These are phyloP conservation scores for Athalia rosae DNA, from an alignment of 2,888 invertebrate species.

Conservation along the genomic window DNA sequence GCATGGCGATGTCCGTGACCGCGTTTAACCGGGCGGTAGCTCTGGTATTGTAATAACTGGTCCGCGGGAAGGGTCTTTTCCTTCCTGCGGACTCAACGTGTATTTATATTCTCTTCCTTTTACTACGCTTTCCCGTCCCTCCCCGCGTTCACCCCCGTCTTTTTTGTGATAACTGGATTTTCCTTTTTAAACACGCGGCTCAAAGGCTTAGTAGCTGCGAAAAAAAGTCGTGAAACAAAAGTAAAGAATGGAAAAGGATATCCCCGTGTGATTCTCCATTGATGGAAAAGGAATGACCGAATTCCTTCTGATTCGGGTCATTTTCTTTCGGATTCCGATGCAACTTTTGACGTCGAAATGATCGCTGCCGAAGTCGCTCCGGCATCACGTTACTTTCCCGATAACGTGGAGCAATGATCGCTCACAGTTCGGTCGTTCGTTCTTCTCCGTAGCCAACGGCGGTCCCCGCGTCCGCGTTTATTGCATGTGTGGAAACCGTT, in stretches of 20 bases:
- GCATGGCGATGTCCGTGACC: conserved; percentile 57
- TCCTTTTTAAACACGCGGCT: conserved; percentile 60
- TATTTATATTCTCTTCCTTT: conserved; percentile 27
- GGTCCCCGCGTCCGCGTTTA: no score
- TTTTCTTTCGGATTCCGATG: no score
- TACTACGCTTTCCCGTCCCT: background rate
- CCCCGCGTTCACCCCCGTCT: conserved; percentile 51
- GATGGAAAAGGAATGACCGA: no score
- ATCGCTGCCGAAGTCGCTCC: no score
- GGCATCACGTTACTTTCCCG: no score
- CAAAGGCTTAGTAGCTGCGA: conserved; percentile 60
- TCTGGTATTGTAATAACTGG: background rate
- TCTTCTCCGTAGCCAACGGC: no score
- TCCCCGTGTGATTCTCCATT: no score
- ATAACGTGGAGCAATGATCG: no score
- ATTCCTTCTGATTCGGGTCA: no score
- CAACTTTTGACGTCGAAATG: no score
- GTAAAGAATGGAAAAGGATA: background rate
- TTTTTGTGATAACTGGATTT: conserved; percentile 64
- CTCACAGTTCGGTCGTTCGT: no score
- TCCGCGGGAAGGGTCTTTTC: conserved; percentile 40
- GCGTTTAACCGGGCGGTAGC: background rate
- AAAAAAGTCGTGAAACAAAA: background rate
- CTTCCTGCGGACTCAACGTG: conserved; percentile 34
- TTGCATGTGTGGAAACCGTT: conserved; percentile 22